A percentile compares a stretch with the other conserved stretches of the same genome.
phyloP scores from a whole-genome alignment of 2,113 vertebrate genomes.

The Papio anubis region DNA sequence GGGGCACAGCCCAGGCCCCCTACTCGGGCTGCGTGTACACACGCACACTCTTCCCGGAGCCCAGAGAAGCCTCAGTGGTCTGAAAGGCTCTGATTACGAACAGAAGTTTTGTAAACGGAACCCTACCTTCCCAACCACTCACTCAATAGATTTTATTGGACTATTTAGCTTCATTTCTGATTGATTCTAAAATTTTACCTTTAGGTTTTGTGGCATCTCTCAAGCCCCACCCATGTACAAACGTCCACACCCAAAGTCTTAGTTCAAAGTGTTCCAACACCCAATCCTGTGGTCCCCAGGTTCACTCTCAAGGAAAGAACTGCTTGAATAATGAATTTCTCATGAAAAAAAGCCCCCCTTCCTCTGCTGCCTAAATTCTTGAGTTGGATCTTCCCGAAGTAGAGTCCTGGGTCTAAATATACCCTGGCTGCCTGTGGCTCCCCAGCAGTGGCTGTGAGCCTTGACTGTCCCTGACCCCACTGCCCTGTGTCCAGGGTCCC shows the following conservation, averaged over 20 bases:
- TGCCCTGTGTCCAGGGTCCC: not conserved
- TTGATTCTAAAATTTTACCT: not conserved
- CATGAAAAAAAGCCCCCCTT: not conserved
- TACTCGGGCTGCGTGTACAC: fast-evolving
- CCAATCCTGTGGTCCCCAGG: not conserved
- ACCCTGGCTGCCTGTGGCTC: not conserved
- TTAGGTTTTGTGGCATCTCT: not conserved
- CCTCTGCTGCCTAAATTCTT: not conserved
- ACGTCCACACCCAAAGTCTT: not conserved
- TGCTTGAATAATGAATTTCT: not conserved
- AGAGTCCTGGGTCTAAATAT: not conserved
- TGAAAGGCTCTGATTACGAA: not conserved
- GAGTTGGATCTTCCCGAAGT: not conserved
- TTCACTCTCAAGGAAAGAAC: not conserved
- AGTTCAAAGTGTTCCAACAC: not conserved
- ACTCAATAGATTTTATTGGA: not conserved
- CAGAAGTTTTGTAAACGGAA: not conserved
- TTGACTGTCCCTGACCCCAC: no score
- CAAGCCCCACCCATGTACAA: not conserved
- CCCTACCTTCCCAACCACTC: not conserved
- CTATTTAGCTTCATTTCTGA: not conserved
- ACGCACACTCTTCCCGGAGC: not conserved
- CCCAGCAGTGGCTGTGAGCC: not conserved
- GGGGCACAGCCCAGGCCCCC: not conserved
- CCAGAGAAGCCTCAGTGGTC: not conserved